Percentiles rank a stretch among this genome's conserved stretches.
Evolutionary conservation across 1,140 invertebrate genomes (phyloP).

Genomic region (Ostrea denselamellosa): DNA sequence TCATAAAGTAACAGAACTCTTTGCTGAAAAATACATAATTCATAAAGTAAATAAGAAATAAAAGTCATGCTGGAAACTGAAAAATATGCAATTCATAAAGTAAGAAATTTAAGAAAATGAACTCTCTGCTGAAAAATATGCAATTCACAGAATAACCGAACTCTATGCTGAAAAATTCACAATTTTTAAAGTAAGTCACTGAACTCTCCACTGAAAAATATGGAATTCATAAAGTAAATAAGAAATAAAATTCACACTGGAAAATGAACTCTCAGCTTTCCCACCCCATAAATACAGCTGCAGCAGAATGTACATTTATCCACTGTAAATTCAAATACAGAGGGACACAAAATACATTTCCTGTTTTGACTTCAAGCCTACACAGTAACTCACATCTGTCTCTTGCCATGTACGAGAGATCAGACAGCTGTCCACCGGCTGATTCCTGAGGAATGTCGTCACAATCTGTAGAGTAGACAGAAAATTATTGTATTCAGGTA

Average conservation of each 20-base stretch:
- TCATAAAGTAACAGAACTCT: conserved; percentile 37
- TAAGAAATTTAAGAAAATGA: no score
- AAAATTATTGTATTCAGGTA: no score
- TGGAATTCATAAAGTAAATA: no score
- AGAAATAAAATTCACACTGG: conserved; percentile 41
- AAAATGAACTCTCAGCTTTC: no score
- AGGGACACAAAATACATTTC: neutral
- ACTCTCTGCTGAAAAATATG: neutral
- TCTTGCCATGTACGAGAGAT: neutral
- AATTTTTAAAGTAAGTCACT: no score
- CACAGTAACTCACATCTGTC: conserved; percentile 15
- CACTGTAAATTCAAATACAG: no score
- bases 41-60: neutral
- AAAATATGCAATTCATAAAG: neutral
- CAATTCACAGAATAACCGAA: neutral
- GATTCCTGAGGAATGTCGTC: neutral
- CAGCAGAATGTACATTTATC: no score
- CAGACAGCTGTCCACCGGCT: neutral
- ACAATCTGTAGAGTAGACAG: neutral
- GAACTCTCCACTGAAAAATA: conserved; percentile 43
- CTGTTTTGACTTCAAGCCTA: neutral
- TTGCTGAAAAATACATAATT: conserved; percentile 17
- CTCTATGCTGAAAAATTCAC: no score
- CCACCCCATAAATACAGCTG: no score
- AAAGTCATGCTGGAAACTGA: conserved; percentile 25